A percentile compares a stretch with the other conserved stretches of the same genome.
Conservation (phyloP, 2,113 vertebrate genomes). For the Rutilus rutilus region DNA sequence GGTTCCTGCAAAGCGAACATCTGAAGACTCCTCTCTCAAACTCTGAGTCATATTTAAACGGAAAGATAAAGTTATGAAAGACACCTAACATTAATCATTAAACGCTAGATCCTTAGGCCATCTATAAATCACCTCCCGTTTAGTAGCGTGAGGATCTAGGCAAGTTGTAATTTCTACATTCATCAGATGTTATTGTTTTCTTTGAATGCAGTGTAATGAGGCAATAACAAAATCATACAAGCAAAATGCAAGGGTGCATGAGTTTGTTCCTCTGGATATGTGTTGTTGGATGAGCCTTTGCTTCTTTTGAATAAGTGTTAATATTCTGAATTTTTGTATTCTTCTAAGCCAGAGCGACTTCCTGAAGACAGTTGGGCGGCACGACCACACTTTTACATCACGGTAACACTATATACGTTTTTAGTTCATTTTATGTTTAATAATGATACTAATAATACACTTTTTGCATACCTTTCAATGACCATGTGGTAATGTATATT, state of each 20-base stretch:
- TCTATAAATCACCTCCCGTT: constrained; percentile 43
- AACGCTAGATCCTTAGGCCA: constrained; percentile 34
- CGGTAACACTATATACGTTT: background rate
- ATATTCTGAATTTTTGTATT: background rate
- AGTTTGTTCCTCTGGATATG: background rate
- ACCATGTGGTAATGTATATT: background rate
- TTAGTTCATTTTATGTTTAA: too few species aligned
- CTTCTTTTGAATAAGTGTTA: background rate
- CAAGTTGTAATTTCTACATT: constrained; percentile 2
- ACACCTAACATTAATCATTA: constrained; percentile 44
- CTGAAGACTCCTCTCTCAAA: background rate
- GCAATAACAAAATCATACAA: background rate
- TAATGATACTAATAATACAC: background rate
- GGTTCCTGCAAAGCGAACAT: constrained; percentile 55
- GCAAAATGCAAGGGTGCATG: background rate
- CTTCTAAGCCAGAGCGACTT: background rate
- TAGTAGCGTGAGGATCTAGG: background rate
- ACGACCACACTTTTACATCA: background rate
- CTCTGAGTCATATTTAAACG: constrained; percentile 32
- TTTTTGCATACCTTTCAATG: background rate
- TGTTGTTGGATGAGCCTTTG: background rate
- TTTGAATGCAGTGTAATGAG: constrained; percentile 28
- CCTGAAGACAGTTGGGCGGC: background rate
- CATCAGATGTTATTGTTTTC: constrained; percentile 36
- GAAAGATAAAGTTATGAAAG: constrained; percentile 34